phyloP scores from a whole-genome alignment of 2,113 vertebrate genomes.

The Rhinopomastus cyanomelas region DNA sequence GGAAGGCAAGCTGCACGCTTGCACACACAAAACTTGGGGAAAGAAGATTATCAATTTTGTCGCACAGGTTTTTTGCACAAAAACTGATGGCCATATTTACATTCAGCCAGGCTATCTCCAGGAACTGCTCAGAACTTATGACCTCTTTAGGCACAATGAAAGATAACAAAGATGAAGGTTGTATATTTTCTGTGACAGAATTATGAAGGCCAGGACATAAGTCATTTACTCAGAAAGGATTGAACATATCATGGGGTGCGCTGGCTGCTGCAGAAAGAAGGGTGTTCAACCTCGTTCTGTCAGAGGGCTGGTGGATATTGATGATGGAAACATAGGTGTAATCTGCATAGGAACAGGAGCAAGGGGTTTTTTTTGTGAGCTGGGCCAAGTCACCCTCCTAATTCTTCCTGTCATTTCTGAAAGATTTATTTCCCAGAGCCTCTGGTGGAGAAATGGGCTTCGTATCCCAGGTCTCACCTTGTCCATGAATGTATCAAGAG shows the following conservation, averaged over 20 bases:
- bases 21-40: conserved; percentile 54
- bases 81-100: conserved; percentile 57
- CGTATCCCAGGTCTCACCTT: conserved; percentile 59
- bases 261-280: background rate
- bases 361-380: background rate
- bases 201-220: conserved; percentile 65
- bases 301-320: background rate
- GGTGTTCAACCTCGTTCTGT: background rate
- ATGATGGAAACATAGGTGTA: background rate
- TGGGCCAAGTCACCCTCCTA: conserved; percentile 59
- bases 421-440: conserved; percentile 40
- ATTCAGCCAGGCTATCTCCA: conserved; percentile 46
- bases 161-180: conserved; percentile 68
- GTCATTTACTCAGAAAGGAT: conserved; percentile 54
- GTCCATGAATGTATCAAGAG: conserved; percentile 40
- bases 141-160: conserved; percentile 69
- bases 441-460: conserved; percentile 50
- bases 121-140: conserved; percentile 59
- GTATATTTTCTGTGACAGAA: conserved; percentile 66
- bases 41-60: conserved; percentile 55
- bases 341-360: conserved; percentile 32
- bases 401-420: conserved; percentile 58
- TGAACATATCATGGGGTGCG: background rate
- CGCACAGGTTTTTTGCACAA: conserved; percentile 19
- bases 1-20: conserved; percentile 40